Evolutionary conservation across 2,888 invertebrate genomes (phyloP).

Genomic region (Chalcis sispes): DNA sequence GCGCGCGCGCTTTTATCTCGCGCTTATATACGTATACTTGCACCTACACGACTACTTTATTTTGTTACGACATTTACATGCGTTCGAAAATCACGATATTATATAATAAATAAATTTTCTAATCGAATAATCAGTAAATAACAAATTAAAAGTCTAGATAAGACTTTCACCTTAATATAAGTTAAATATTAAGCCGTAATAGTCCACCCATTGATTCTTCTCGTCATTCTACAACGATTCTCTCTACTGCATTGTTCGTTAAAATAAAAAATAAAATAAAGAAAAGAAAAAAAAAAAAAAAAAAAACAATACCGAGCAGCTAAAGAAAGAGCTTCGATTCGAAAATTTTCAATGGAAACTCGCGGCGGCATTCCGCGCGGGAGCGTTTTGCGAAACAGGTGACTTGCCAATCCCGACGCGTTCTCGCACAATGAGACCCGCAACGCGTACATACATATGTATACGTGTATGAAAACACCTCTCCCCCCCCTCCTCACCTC

Average conservation of each 20-base stretch:
- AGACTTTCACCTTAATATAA: slow-evolving; percentile 34
- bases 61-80: too few species aligned
- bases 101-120: slow-evolving; percentile 28
- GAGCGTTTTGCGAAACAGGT: slow-evolving; percentile 71
- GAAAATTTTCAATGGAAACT: slow-evolving; percentile 2
- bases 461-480: too few species aligned
- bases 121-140: slow-evolving; percentile 6
- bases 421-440: too few species aligned
- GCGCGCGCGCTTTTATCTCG: too few species aligned
- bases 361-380: too few species aligned
- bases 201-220: slow-evolving; percentile 38
- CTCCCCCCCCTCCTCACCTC: slow-evolving; percentile 52
- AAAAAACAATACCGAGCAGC: not conserved
- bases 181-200: slow-evolving; percentile 39
- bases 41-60: too few species aligned
- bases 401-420: slow-evolving; percentile 60
- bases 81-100: too few species aligned
- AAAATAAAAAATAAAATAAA: too few species aligned
- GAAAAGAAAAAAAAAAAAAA: not conserved
- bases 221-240: too few species aligned
- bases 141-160: slow-evolving; percentile 40
- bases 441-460: slow-evolving; percentile 26
- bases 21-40: too few species aligned
- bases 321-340: not conserved
- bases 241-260: too few species aligned